phyloP scores from a whole-genome alignment of 1,140 invertebrate species.

The Hyles euphorbiae region DNA sequence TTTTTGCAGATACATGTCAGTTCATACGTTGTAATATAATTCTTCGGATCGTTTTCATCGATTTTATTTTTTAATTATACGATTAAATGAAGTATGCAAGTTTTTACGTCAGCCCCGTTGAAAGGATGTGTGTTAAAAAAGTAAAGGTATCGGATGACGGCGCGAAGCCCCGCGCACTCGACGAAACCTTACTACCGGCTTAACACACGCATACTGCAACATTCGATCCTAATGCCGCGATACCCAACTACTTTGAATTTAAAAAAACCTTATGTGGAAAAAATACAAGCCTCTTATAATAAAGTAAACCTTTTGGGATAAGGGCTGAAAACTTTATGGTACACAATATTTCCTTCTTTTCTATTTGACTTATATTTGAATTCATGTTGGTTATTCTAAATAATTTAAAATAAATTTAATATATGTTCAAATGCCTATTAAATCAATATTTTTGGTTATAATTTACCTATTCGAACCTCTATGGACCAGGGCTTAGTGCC shows the following conservation, averaged over 20 bases:
- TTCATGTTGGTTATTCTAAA: background rate
- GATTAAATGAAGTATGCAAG: background rate
- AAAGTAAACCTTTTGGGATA: too few species aligned
- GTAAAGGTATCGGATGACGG: constrained; percentile 44
- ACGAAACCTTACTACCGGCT: constrained; percentile 62
- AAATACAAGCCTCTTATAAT: background rate
- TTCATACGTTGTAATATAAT: too few species aligned
- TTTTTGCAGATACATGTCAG: too few species aligned
- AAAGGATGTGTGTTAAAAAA: constrained; percentile 42
- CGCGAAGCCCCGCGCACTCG: constrained; percentile 42
- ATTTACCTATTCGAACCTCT: too few species aligned
- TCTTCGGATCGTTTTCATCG: too few species aligned
- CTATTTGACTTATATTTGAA: background rate
- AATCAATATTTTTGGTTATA: too few species aligned
- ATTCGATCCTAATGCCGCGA: constrained; percentile 27
- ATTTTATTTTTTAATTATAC: too few species aligned
- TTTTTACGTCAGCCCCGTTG: background rate
- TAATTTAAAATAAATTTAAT: background rate
- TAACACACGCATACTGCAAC: constrained; percentile 28
- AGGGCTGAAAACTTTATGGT: too few species aligned
- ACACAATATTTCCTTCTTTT: background rate
- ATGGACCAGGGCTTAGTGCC: too few species aligned
- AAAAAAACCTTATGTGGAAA: background rate
- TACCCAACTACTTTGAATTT: background rate
- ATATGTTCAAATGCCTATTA: background rate